Evolutionary conservation across 2,797 vertebrate genomes (phyloP).

Genomic region (Avahi laniger): DNA sequence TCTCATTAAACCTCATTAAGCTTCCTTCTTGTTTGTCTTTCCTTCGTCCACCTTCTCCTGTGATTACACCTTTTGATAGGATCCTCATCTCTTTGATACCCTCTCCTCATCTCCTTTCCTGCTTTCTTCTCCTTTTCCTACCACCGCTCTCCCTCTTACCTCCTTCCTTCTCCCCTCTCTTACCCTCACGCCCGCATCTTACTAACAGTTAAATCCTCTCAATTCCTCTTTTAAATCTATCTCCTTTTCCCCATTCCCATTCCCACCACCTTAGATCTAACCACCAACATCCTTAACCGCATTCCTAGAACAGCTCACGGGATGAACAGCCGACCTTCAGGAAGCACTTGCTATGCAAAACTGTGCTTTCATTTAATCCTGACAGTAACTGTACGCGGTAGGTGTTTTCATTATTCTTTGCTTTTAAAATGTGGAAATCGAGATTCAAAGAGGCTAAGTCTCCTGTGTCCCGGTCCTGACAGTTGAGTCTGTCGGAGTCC

Average conservation of each 20-base stretch:
- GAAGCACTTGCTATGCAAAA: neutral
- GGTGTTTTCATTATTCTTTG: neutral
- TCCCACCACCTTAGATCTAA: neutral
- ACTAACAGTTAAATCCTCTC: neutral
- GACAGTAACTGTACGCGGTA: neutral
- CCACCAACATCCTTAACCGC: neutral
- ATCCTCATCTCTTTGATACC: neutral
- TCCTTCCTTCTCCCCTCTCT: neutral
- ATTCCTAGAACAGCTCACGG: neutral
- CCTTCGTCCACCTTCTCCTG: neutral
- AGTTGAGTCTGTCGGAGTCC: neutral
- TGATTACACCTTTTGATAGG: neutral
- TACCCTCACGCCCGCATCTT: neutral
- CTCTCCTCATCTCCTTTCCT: neutral
- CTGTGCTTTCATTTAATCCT: neutral
- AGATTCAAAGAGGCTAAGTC: neutral
- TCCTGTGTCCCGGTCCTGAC: neutral
- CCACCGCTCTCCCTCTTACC: neutral
- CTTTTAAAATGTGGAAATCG: neutral
- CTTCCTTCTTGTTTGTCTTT: neutral
- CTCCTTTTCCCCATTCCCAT: neutral
- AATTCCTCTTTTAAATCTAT: neutral
- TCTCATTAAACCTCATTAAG: too few relatives aligned
- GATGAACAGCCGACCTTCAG: neutral
- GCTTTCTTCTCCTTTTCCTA: neutral